Conservation (phyloP, 2,888 invertebrate genomes). For the Priocnemis perturbator region DNA sequence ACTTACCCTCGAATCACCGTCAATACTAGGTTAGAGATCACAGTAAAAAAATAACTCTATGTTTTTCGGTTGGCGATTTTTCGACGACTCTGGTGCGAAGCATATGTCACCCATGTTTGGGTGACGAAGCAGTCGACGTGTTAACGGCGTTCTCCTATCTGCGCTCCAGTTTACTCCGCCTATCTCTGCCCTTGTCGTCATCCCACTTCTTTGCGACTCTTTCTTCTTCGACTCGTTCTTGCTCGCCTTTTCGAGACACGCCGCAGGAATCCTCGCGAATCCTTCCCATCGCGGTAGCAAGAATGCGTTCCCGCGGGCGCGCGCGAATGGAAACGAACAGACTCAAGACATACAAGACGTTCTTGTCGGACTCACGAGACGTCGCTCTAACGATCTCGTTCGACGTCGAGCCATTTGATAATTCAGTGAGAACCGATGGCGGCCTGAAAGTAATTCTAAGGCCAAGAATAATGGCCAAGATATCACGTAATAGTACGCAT, state of each 20-base stretch:
- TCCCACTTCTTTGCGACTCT: conserved; percentile 19
- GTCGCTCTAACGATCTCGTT: conserved; percentile 52
- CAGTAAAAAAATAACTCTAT: too few species aligned
- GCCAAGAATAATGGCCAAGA: too few species aligned
- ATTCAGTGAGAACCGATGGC: conserved; percentile 23
- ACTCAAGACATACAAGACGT: conserved; percentile 9
- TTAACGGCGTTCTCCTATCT: conserved; percentile 24
- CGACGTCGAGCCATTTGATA: conserved; percentile 44
- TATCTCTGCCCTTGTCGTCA: conserved; percentile 19
- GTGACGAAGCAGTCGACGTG: conserved; percentile 1
- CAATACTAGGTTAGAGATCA: too few species aligned
- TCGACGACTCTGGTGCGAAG: too few species aligned
- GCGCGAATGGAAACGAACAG: conserved; percentile 27
- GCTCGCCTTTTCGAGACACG: conserved; percentile 21
- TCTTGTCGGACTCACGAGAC: conserved; percentile 43
- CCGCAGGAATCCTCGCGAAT: conserved; percentile 34
- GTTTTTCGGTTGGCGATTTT: too few species aligned
- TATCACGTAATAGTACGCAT: too few species aligned
- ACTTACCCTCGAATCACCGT: neutral
- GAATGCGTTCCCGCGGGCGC: conserved; percentile 40
- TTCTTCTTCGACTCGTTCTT: conserved; percentile 8
- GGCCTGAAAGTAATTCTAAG: neutral
- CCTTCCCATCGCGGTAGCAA: conserved; percentile 37
- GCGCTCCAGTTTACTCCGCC: conserved; percentile 9
- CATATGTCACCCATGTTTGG: too few species aligned